phyloP scores from a whole-genome alignment of 2,113 vertebrate species.

The Tretioscincus oriximinensis region DNA sequence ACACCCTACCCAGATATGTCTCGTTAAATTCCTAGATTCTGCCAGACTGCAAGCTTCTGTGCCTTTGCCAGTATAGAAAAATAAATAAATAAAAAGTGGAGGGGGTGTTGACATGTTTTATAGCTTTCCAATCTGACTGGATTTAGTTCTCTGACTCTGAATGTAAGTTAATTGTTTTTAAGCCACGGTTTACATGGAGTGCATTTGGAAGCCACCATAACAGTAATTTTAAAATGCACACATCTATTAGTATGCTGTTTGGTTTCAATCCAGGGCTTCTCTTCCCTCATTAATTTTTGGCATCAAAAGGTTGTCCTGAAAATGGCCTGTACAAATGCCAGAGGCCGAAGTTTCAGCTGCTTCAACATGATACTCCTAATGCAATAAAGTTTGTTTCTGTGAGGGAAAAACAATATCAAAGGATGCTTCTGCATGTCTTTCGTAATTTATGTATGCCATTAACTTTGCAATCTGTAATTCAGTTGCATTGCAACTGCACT shows the following conservation, averaged over 20 bases:
- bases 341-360: conserved; percentile 49
- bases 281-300: conserved; percentile 41
- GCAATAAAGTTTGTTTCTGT: conserved; percentile 23
- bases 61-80: too few relatives aligned
- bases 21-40: too few relatives aligned
- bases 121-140: neutral
- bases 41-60: too few relatives aligned
- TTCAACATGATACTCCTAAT: conserved; percentile 43
- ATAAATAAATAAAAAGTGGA: too few relatives aligned
- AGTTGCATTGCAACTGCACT: conserved; percentile 29
- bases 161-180: neutral
- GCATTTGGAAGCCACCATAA: neutral
- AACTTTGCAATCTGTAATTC: conserved; percentile 31
- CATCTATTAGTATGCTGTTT: neutral
- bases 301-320: conserved; percentile 50
- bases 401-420: conserved; percentile 40
- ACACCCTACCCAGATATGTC: too few relatives aligned
- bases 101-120: too few relatives aligned
- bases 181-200: too few relatives aligned
- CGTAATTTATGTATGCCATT: conserved; percentile 31
- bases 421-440: conserved; percentile 31
- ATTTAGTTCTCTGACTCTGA: neutral
- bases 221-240: neutral
- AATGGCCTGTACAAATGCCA: conserved; percentile 44
- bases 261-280: conserved; percentile 36